Evolutionary conservation across 2,113 vertebrate genomes (phyloP), one percentile per base, ranked within the genome.

Genomic region (Sardina pilchardus): DNA sequence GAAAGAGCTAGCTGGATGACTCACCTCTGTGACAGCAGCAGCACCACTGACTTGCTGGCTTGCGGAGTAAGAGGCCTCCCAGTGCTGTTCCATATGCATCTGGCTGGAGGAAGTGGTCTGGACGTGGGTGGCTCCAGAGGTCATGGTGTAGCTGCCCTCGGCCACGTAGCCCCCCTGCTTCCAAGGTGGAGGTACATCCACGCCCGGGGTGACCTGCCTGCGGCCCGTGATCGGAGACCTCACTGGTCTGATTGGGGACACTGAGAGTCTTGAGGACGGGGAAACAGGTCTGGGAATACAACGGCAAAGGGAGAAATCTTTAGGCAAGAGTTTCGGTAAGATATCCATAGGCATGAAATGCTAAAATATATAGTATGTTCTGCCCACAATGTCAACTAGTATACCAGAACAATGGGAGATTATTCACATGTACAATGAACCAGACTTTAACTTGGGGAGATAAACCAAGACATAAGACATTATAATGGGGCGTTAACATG

Each of bases 161-260:
- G 91, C 90, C 89, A 94, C 3, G 0, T 94, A 97, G 83, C 93
- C 96, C 89, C 95, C 97, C 84, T 96, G 96, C 89, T 96, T 99
- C 98, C 98, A 99, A 78, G 98, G 98, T 5, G 98, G 98, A 87
- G 94, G 95, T 42, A 97, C 96, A 4, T 99, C 98, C 0, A 94
- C 39, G 0, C 90, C 83, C 1, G 50, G 21, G 21, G 92, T 83
- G 2, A 67, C 7, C 88, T 88, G 89, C 91, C 95, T 98, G 4
- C 94, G 93, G 0, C 93, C 81, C 10, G 95, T 94, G 86, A 96
- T 43, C 0, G 97, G 97, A 26, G 97, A 98, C 90, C 94, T 97
- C 24, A 97, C 96, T n/a, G 96, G 95, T 93, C 98, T 96, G 90
- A 97, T 96, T 71, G 96, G 95, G 34, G 96, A 97, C 26, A 97